phyloP scores from a whole-genome alignment of 1,140 invertebrate species.

The Anthonomus grandis region DNA sequence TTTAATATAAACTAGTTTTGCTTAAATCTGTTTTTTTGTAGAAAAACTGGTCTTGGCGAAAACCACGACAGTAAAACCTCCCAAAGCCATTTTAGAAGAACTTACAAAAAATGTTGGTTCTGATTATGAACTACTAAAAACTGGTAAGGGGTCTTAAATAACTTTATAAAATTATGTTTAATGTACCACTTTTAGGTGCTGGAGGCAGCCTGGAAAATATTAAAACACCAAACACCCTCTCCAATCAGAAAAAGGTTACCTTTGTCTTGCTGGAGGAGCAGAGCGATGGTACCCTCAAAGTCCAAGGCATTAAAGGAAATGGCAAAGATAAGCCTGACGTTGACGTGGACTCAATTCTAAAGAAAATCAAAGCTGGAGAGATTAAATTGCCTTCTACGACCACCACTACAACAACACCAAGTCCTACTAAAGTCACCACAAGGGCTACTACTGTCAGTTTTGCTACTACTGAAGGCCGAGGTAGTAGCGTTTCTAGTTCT shows the following conservation, averaged over 20 bases:
- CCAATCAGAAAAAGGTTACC: slow-evolving; percentile 74
- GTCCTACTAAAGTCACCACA: slow-evolving; percentile 38
- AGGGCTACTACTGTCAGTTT: slow-evolving; percentile 37
- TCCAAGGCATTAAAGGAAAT: slow-evolving; percentile 72
- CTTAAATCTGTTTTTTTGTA: slow-evolving; percentile 2
- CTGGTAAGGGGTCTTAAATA: slow-evolving; percentile 44
- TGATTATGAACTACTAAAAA: slow-evolving; percentile 72
- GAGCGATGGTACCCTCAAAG: slow-evolving; percentile 76
- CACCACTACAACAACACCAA: slow-evolving; percentile 47
- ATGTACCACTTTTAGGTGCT: slow-evolving; percentile 47
- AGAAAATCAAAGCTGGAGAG: slow-evolving; percentile 76
- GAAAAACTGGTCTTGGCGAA: slow-evolving; percentile 43
- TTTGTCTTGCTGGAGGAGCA: slow-evolving; percentile 83
- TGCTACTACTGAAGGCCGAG: slow-evolving; percentile 37
- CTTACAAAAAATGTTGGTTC: slow-evolving; percentile 72
- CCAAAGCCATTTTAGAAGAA: slow-evolving; percentile 63
- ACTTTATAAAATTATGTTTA: not conserved
- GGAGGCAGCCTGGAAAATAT: slow-evolving; percentile 70
- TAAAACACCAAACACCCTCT: slow-evolving; percentile 58
- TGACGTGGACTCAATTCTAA: slow-evolving; percentile 76
- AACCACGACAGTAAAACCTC: slow-evolving; percentile 54
- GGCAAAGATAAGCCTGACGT: slow-evolving; percentile 63
- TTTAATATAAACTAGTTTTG: not conserved
- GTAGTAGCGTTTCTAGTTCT: not conserved
- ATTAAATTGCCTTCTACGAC: slow-evolving; percentile 70